These are phyloP conservation scores for Rhopilema esculentum DNA, from an alignment of 30 jellyfish, hydroid and myxozoan genomes.

Conservation along the genomic window DNA sequence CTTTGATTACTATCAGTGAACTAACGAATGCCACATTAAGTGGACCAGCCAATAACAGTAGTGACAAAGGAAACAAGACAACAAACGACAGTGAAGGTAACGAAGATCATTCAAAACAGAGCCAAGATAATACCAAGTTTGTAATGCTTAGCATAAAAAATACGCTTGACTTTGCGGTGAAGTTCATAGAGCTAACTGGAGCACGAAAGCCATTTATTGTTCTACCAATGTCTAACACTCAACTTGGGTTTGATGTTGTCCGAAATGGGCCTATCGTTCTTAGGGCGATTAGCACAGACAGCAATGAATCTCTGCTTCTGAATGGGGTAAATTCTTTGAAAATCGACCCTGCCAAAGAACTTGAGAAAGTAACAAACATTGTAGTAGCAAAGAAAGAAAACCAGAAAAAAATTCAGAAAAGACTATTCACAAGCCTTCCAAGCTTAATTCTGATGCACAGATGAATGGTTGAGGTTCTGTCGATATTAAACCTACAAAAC, in stretches of 20 bases:
- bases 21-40: not conserved
- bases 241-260: constrained; percentile 52
- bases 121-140: constrained; percentile 14
- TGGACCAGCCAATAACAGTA: not conserved
- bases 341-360: constrained; percentile 63
- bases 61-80: not conserved
- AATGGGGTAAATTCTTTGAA: constrained; percentile 72
- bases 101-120: not conserved
- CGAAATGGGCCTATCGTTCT: constrained; percentile 61
- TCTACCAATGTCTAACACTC: constrained; percentile 57
- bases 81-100: not conserved
- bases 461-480: not conserved
- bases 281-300: constrained; percentile 26
- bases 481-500: no score
- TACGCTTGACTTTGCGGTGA: constrained; percentile 31
- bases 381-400: constrained; percentile 47
- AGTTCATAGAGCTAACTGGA: constrained; percentile 60
- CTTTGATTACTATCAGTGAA: constrained; percentile 21
- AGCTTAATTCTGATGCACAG: constrained; percentile 37
- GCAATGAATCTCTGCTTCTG: constrained; percentile 63
- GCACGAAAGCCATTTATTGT: constrained; percentile 81
- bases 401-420: constrained; percentile 43
- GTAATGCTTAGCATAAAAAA: constrained; percentile 61
- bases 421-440: constrained; percentile 56
- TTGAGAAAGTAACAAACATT: constrained; percentile 77